Conservation (phyloP, 2,797 vertebrate genomes). For the Ficedula albicollis region DNA sequence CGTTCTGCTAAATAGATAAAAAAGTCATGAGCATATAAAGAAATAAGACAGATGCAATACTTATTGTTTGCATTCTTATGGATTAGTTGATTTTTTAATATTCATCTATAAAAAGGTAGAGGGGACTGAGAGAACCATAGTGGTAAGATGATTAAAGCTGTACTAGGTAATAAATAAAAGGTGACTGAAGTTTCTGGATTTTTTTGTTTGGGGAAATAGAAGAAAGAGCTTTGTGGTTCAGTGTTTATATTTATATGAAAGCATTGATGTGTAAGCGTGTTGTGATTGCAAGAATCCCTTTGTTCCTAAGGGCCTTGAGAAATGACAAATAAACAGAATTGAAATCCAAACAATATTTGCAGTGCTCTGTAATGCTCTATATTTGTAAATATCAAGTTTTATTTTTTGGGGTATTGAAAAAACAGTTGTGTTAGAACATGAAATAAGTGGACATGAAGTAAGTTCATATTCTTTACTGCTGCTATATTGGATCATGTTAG, state of each 20-base stretch:
- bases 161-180: neutral
- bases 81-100: neutral
- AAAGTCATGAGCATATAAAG: neutral
- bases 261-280: neutral
- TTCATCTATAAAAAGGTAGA: neutral
- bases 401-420: neutral
- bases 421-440: neutral
- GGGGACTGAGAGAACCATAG: neutral
- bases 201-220: neutral
- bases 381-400: neutral
- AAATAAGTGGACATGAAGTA: neutral
- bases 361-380: neutral
- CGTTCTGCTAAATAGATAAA: neutral
- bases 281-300: neutral
- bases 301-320: conserved; percentile 17
- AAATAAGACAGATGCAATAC: neutral
- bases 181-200: neutral
- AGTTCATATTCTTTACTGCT: neutral
- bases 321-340: neutral
- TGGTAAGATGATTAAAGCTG: neutral
- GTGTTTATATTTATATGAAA: neutral
- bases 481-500: fast-evolving
- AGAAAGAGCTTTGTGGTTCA: neutral
- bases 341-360: neutral
- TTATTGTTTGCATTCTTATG: neutral